Evolutionary conservation across 2,888 invertebrate species (phyloP).

Genomic region (Cordylochernes scorpioides): DNA sequence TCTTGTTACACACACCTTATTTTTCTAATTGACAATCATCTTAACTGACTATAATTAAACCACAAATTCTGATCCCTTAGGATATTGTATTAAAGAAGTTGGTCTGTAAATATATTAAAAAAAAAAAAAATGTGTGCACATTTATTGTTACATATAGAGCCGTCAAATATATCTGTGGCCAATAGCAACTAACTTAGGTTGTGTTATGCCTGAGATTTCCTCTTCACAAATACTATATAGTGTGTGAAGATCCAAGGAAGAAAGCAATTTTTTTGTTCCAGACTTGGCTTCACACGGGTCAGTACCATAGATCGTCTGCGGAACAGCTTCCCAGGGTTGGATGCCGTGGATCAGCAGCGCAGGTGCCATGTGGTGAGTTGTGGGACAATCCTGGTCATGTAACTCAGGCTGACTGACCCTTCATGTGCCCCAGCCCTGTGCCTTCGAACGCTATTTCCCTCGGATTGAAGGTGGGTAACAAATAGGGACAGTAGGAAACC

Average conservation of each 20-base stretch:
- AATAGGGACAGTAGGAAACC: no score
- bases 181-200: not conserved
- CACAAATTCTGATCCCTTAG: no score
- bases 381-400: no score
- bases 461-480: slow-evolving; percentile 25
- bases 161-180: no score
- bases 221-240: no score
- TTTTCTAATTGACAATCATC: no score
- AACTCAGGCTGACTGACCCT: not conserved
- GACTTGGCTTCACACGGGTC: slow-evolving; percentile 33
- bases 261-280: slow-evolving; percentile 10
- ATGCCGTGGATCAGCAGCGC: slow-evolving; percentile 29
- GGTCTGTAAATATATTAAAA: no score
- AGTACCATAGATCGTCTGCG: slow-evolving; percentile 31
- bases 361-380: slow-evolving; percentile 21
- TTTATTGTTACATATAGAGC: no score
- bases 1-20: no score
- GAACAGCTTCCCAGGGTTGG: slow-evolving; percentile 31
- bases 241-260: not conserved
- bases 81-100: no score
- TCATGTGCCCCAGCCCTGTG: slow-evolving; percentile 22
- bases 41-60: no score
- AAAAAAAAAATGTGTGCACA: no score
- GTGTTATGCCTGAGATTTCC: not conserved
- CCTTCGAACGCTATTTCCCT: slow-evolving; percentile 28